Evolutionary conservation across 2,113 vertebrate species (phyloP).

Genomic region (Eidolon helvum): DNA sequence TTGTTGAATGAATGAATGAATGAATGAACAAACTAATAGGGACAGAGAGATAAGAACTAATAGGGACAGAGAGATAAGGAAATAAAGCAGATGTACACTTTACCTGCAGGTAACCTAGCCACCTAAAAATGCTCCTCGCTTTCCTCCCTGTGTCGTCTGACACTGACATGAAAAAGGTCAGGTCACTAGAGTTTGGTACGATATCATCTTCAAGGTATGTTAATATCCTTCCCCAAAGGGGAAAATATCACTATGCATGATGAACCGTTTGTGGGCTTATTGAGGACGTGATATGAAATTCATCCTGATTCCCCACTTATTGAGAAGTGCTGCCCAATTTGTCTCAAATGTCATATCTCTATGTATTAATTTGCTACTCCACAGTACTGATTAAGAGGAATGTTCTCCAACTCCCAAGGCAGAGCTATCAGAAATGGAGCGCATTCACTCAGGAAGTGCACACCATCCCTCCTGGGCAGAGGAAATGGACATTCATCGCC

Average conservation of each 20-base stretch:
- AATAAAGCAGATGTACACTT: background rate
- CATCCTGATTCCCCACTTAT: constrained; percentile 63
- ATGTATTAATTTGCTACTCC: constrained; percentile 74
- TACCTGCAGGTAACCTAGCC: background rate
- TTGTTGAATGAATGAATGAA: background rate
- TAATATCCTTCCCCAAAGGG: constrained; percentile 23
- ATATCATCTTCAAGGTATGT: constrained; percentile 36
- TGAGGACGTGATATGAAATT: constrained; percentile 68
- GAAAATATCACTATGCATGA: background rate
- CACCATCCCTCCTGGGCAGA: background rate
- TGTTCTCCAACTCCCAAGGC: constrained; percentile 51
- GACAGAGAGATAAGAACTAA: background rate
- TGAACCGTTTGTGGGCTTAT: constrained; percentile 60
- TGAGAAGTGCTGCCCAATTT: constrained; percentile 75
- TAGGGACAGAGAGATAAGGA: background rate
- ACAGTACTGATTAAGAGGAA: constrained; percentile 70
- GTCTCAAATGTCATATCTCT: constrained; percentile 76
- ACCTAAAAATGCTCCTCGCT: background rate
- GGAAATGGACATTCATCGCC: background rate
- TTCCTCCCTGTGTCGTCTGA: background rate
- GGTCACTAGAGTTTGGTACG: constrained; percentile 14
- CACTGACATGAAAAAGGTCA: background rate
- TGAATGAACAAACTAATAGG: background rate
- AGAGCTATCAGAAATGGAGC: background rate
- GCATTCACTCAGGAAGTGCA: background rate